These are phyloP conservation scores for Arge pagana DNA, from an alignment of 2,888 invertebrate species.

Conservation along the genomic window DNA sequence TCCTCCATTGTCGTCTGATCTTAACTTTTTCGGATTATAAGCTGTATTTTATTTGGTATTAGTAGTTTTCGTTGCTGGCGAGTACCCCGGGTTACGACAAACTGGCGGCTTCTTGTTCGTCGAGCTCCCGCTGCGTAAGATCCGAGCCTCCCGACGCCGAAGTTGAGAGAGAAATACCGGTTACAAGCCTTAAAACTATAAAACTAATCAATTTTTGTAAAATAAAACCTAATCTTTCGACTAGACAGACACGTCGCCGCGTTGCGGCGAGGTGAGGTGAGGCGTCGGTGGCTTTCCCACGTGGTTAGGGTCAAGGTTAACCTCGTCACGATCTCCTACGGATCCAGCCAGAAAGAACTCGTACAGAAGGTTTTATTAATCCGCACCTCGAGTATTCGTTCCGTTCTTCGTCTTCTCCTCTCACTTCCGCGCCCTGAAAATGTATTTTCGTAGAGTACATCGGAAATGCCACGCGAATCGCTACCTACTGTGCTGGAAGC, in stretches of 20 bases:
- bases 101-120: slow-evolving; percentile 29
- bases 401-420: too few relatives aligned
- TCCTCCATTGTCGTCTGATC: slow-evolving; percentile 48
- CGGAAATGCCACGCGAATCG: too few relatives aligned
- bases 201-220: slow-evolving; percentile 17
- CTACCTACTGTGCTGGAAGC: too few relatives aligned
- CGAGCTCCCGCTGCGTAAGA: slow-evolving; percentile 41
- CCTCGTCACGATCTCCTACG: slow-evolving; percentile 5
- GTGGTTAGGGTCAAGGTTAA: slow-evolving; percentile 15
- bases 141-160: slow-evolving; percentile 2
- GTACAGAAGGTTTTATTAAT: too few relatives aligned
- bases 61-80: slow-evolving; percentile 26
- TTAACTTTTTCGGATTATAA: slow-evolving; percentile 57
- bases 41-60: slow-evolving; percentile 45
- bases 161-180: slow-evolving; percentile 14
- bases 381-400: too few relatives aligned
- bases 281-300: too few relatives aligned
- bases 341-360: too few relatives aligned
- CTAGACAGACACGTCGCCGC: slow-evolving; percentile 4
- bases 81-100: slow-evolving; percentile 32
- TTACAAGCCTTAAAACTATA: slow-evolving; percentile 18
- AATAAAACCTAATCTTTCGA: slow-evolving; percentile 8
- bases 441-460: too few relatives aligned
- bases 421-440: too few relatives aligned
- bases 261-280: too few relatives aligned